Percentiles rank a stretch among this genome's conserved stretches.
These are phyloP conservation scores for Mionectes macconnelli DNA, from an alignment of 2,113 vertebrate species.

Conservation along the genomic window DNA sequence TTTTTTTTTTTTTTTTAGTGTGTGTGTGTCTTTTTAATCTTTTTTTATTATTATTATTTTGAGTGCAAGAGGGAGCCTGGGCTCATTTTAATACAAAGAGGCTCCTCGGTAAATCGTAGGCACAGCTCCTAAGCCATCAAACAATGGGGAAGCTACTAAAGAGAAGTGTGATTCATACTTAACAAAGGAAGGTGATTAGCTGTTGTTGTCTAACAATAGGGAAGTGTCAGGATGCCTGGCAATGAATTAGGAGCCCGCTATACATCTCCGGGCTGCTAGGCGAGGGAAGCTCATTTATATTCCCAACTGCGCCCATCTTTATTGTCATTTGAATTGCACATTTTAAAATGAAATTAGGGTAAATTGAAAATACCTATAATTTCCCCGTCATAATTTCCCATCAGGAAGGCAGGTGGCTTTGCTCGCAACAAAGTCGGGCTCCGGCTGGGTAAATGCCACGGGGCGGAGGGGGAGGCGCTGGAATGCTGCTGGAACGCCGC, in stretches of 20 bases:
- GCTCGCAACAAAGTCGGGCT: not conserved
- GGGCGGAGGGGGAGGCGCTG: not conserved
- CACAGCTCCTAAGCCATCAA: slow-evolving; percentile 44
- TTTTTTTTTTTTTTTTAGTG: not conserved
- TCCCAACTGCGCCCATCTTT: slow-evolving; percentile 31
- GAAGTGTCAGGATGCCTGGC: slow-evolving; percentile 48
- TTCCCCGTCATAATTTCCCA: slow-evolving; percentile 31
- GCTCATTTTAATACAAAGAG: slow-evolving; percentile 39
- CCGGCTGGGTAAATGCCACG: not conserved
- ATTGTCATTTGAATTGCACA: slow-evolving; percentile 50
- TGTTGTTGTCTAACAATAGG: slow-evolving; percentile 49
- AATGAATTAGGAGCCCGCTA: slow-evolving; percentile 49
- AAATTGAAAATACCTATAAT: slow-evolving; percentile 57
- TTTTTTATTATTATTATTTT: not conserved
- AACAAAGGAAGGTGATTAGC: slow-evolving; percentile 56
- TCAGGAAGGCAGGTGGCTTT: slow-evolving; percentile 21
- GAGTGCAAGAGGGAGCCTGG: not conserved
- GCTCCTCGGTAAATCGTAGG: slow-evolving; percentile 41
- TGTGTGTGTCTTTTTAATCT: not conserved
- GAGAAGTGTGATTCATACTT: slow-evolving; percentile 56
- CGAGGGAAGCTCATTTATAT: slow-evolving; percentile 18
- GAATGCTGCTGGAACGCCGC: not conserved
- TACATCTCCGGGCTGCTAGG: not conserved
- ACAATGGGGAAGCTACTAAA: slow-evolving; percentile 56
- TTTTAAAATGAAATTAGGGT: slow-evolving; percentile 48